These are phyloP conservation scores for Caiman crocodilus DNA, from an alignment of 2,797 vertebrate genomes.

Conservation along the genomic window DNA sequence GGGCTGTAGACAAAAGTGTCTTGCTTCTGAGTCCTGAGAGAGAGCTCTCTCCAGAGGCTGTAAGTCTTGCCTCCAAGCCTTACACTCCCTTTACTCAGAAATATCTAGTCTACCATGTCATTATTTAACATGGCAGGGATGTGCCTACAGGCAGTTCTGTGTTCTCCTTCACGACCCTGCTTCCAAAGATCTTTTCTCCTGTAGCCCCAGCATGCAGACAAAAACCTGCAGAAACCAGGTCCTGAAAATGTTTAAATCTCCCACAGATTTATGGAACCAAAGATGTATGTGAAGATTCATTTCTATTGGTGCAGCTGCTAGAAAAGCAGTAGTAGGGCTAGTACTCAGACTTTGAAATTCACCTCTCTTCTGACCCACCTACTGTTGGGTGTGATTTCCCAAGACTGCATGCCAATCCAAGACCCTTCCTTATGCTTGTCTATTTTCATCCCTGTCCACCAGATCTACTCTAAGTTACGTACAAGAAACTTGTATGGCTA, in stretches of 20 bases:
- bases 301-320: too few relatives aligned
- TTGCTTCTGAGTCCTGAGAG: constrained; percentile 77
- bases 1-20: constrained; percentile 86
- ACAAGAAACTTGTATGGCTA: constrained; percentile 64
- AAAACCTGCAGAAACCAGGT: neutral
- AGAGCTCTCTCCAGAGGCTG: constrained; percentile 77
- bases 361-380: too few relatives aligned
- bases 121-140: neutral
- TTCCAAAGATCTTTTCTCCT: neutral
- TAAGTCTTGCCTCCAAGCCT: constrained; percentile 59
- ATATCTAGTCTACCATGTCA: neutral
- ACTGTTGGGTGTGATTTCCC: too few relatives aligned
- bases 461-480: constrained; percentile 70
- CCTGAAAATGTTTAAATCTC: neutral
- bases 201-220: neutral
- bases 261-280: neutral
- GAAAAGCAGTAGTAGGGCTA: too few relatives aligned
- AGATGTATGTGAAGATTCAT: too few relatives aligned
- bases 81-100: neutral
- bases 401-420: neutral
- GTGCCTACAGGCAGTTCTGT: neutral
- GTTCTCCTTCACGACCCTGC: neutral
- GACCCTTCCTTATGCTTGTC: neutral
- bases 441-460: neutral
- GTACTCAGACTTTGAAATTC: too few relatives aligned